phyloP scores from a whole-genome alignment of 2,888 invertebrate genomes.

The Eupithecia insigniata region DNA sequence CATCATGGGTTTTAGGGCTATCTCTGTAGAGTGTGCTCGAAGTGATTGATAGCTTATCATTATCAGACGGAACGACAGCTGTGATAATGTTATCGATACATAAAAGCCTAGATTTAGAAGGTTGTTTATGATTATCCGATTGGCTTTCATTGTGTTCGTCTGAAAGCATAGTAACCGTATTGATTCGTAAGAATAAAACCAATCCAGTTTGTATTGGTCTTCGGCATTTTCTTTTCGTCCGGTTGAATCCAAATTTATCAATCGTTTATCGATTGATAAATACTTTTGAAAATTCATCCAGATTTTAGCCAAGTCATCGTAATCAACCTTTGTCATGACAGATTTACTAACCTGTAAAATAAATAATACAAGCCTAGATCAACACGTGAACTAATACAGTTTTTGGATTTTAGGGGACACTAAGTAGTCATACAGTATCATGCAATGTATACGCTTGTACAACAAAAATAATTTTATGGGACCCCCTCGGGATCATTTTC shows the following conservation, averaged over 20 bases:
- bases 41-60: constrained; percentile 16
- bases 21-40: background rate
- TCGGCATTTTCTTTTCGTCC: background rate
- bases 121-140: background rate
- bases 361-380: no score
- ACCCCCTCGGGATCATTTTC: no score
- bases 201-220: background rate
- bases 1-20: background rate
- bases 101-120: constrained; percentile 8
- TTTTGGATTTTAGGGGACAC: no score
- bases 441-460: no score
- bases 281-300: background rate
- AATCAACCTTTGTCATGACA: background rate
- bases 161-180: background rate
- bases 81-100: constrained; percentile 22
- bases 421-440: no score
- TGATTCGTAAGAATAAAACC: background rate
- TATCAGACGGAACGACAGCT: constrained; percentile 7
- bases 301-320: background rate
- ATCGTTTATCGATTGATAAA: background rate
- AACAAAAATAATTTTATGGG: no score
- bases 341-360: no score
- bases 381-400: no score
- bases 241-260: background rate
- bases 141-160: background rate